Conservation (phyloP, 2,797 vertebrate genomes). For the Leuciscus waleckii region DNA sequence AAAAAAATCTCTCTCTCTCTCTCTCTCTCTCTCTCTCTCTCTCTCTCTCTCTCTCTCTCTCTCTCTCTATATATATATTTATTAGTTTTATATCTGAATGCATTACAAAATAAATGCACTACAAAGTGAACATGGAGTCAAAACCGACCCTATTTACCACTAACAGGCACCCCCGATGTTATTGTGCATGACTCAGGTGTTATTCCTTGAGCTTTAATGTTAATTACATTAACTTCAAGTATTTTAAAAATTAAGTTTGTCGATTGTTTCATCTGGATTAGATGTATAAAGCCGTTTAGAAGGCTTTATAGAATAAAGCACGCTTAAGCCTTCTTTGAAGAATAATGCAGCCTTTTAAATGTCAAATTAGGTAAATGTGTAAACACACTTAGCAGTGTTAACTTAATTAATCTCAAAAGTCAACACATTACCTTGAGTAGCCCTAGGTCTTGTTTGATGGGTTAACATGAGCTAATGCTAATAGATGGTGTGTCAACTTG, state of each 20-base stretch:
- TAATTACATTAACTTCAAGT: not conserved
- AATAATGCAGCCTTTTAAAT: constrained; percentile 26
- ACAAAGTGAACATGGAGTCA: not conserved
- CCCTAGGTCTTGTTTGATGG: not conserved
- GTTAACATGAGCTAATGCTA: constrained; percentile 29
- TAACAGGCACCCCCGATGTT: no score
- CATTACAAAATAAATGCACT: not conserved
- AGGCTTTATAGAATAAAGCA: not conserved
- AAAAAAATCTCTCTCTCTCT: no score
- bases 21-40: no score
- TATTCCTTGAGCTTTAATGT: not conserved
- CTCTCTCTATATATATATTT: no score
- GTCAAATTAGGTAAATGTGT: constrained; percentile 30
- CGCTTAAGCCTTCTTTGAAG: not conserved
- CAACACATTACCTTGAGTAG: constrained; percentile 9
- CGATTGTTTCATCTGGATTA: not conserved
- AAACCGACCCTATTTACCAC: no score
- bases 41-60: no score
- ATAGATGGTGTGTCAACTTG: constrained; percentile 19
- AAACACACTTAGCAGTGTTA: constrained; percentile 20
- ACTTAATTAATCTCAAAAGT: constrained; percentile 20
- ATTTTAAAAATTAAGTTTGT: not conserved
- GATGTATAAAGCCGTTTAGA: not conserved
- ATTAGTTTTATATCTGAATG: not conserved
- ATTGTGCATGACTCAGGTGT: no score